Conservation (phyloP, 92 coral and sea anemone genomes). For the Meandrina meandrites region DNA sequence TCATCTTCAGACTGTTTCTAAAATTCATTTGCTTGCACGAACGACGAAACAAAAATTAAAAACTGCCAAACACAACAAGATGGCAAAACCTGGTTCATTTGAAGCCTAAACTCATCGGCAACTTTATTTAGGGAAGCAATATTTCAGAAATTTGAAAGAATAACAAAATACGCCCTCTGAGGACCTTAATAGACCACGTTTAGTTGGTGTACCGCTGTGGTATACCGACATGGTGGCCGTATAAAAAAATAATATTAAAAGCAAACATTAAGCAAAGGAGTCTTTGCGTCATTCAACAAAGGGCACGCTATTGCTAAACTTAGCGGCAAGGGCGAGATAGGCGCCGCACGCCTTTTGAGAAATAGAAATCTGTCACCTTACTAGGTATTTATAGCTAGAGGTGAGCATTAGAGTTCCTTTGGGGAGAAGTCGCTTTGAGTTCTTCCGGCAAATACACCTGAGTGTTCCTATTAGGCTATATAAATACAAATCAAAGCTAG, state of each 20-base stretch:
- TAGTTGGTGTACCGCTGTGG: background rate
- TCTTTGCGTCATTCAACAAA: background rate
- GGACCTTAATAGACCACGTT: background rate
- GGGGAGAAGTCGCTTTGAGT: background rate
- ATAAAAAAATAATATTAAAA: no score
- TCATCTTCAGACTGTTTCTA: background rate
- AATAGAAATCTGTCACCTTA: background rate
- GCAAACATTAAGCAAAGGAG: background rate
- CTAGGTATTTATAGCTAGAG: background rate
- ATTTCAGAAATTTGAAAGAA: background rate
- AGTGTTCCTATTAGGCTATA: background rate
- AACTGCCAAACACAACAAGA: background rate
- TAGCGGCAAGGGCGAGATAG: background rate
- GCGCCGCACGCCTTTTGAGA: no score
- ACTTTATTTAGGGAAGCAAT: background rate
- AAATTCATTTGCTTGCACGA: background rate
- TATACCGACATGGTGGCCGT: background rate
- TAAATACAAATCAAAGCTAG: background rate
- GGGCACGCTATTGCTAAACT: background rate
- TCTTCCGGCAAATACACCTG: background rate
- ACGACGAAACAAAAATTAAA: background rate
- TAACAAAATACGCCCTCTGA: background rate
- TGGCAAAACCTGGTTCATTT: background rate
- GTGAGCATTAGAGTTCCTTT: background rate
- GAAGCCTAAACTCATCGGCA: background rate